These are phyloP conservation scores for Microctenopoma steveboyesi DNA, from an alignment of 2,797 vertebrate species.

Conservation along the genomic window DNA sequence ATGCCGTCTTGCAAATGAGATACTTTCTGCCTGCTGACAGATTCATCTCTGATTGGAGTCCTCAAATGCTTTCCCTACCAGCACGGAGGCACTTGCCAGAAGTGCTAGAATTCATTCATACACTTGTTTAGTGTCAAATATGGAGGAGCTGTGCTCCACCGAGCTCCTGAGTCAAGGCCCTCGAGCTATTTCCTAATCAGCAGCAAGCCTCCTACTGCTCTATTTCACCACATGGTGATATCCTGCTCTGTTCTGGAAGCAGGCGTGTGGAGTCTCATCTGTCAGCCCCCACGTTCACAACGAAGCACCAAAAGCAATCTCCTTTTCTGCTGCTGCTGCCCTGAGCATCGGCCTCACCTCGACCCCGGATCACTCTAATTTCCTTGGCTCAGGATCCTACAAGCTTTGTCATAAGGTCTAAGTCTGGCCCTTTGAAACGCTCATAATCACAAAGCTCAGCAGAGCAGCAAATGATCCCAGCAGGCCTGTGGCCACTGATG, in stretches of 20 bases:
- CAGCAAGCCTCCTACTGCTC: slow-evolving; percentile 59
- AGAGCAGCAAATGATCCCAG: slow-evolving; percentile 54
- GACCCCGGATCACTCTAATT: slow-evolving; percentile 57
- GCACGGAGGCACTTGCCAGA: slow-evolving; percentile 45
- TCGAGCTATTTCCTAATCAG: slow-evolving; percentile 70
- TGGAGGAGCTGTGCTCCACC: slow-evolving; percentile 53
- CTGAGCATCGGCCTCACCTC: slow-evolving; percentile 56
- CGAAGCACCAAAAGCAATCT: slow-evolving; percentile 62
- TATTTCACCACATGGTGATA: slow-evolving; percentile 71
- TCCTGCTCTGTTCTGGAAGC: slow-evolving; percentile 64
- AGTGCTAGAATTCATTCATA: slow-evolving; percentile 52
- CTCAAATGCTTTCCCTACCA: slow-evolving; percentile 44
- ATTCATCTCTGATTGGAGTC: slow-evolving; percentile 37
- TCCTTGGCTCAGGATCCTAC: slow-evolving; percentile 44
- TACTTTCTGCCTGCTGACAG: slow-evolving; percentile 20
- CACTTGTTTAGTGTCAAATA: slow-evolving; percentile 74
- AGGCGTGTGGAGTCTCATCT: slow-evolving; percentile 66
- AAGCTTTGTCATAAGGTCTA: slow-evolving; percentile 39
- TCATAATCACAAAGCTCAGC: slow-evolving; percentile 62
- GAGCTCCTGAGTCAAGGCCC: slow-evolving; percentile 72
- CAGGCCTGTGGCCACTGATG: slow-evolving; percentile 29
- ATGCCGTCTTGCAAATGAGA: slow-evolving; percentile 40
- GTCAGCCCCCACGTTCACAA: slow-evolving; percentile 37
- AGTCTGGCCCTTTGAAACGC: slow-evolving; percentile 48
- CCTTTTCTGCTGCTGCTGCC: slow-evolving; percentile 36